A percentile compares a stretch with the other conserved stretches of the same genome.
phyloP scores from a whole-genome alignment of 2,113 vertebrate species.

The Petaurus breviceps region DNA sequence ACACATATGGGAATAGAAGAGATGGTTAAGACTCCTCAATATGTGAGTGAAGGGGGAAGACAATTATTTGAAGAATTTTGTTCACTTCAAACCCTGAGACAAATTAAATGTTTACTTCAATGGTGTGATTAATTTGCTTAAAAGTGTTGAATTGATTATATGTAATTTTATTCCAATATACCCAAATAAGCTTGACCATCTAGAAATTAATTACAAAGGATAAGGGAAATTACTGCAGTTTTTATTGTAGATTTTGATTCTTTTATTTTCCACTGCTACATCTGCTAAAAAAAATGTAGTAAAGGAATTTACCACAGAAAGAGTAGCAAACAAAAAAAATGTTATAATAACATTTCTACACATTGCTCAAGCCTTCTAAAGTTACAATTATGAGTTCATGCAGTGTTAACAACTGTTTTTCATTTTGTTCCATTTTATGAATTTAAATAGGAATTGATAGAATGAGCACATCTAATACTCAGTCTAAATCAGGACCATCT shows the following conservation, averaged over 20 bases:
- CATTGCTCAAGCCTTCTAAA: conserved; percentile 69
- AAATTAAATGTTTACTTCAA: not conserved
- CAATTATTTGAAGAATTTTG: not conserved
- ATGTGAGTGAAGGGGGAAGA: not conserved
- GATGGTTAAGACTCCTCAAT: not conserved
- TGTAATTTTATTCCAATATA: conserved; percentile 6
- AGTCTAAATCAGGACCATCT: conserved; percentile 12
- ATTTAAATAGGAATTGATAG: conserved; percentile 69
- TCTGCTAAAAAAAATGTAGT: conserved; percentile 55
- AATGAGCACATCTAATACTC: conserved; percentile 42
- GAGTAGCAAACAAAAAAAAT: conserved; percentile 71
- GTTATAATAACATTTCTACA: conserved; percentile 78
- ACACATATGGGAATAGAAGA: not conserved
- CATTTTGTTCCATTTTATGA: conserved; percentile 68
- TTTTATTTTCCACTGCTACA: conserved; percentile 42
- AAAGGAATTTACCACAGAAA: conserved; percentile 75
- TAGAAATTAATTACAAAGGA: conserved; percentile 47
- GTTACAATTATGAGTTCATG: conserved; percentile 65
- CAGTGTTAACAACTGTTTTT: conserved; percentile 72
- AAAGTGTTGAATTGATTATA: not conserved
- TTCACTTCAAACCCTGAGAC: not conserved
- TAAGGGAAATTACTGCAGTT: conserved; percentile 55
- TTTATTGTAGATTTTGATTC: conserved; percentile 55
- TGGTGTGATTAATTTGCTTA: not conserved
- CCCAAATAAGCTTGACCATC: conserved; percentile 38